Evolutionary conservation across 1,140 invertebrate species (phyloP).

Genomic region (Trichomalopsis sarcophagae): DNA sequence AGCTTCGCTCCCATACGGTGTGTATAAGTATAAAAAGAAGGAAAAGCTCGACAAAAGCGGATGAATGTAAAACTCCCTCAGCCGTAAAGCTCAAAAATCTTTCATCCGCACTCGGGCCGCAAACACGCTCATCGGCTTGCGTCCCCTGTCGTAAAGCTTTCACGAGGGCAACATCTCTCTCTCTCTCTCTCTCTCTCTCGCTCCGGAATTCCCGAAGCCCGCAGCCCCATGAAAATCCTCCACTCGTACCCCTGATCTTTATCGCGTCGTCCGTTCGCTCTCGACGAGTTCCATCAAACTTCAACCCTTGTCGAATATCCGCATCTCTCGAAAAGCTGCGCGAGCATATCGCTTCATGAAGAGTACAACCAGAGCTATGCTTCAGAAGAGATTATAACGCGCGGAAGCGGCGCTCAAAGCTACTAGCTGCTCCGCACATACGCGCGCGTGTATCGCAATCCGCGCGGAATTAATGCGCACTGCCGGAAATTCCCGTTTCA

Average conservation of each 20-base stretch:
- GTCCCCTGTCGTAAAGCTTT: neutral
- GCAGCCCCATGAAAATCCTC: neutral
- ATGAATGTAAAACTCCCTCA: neutral
- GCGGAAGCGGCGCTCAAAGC: neutral
- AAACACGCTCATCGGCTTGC: neutral
- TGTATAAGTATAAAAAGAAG: no score
- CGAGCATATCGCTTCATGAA: neutral
- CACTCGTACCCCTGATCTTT: neutral
- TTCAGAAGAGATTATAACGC: neutral
- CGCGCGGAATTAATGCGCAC: constrained; percentile 27
- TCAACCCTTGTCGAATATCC: no score
- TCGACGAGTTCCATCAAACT: neutral
- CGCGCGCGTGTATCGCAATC: neutral
- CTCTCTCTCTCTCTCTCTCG: neutral
- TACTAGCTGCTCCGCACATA: neutral
- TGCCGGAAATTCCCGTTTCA: constrained; percentile 7
- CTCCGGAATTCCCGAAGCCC: neutral
- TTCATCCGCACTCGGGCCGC: neutral
- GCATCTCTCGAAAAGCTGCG: no score
- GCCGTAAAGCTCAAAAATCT: neutral
- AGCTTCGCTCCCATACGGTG: neutral
- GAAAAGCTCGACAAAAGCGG: no score
- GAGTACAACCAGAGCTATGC: neutral
- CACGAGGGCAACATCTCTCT: neutral
- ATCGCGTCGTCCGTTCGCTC: neutral